A percentile compares a stretch with the other conserved stretches of the same genome.
Conservation (phyloP, 2,888 invertebrate species). For the Smittia aterrima region DNA sequence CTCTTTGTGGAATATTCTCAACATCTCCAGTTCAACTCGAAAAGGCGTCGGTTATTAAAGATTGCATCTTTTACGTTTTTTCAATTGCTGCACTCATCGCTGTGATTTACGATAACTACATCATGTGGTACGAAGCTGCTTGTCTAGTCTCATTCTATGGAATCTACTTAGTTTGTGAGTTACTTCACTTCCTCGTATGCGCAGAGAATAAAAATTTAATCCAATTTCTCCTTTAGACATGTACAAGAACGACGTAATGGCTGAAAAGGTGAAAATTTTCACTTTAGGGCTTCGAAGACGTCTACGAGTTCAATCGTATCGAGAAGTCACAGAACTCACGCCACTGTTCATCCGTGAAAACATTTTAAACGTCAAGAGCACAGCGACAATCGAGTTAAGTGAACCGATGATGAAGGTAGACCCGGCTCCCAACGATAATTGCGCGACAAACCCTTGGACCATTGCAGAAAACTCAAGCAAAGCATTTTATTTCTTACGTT, state of each 20-base stretch:
- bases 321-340: conserved; percentile 52
- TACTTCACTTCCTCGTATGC: too few species aligned
- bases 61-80: conserved; percentile 69
- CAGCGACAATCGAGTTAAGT: conserved; percentile 45
- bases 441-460: conserved; percentile 50
- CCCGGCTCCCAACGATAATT: conserved; percentile 34
- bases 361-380: conserved; percentile 44
- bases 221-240: conserved; percentile 56
- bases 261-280: conserved; percentile 56
- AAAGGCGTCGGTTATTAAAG: conserved; percentile 74
- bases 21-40: conserved; percentile 65
- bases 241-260: conserved; percentile 64
- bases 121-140: conserved; percentile 75
- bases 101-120: conserved; percentile 66
- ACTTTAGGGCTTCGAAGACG: conserved; percentile 59
- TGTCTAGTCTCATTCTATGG: conserved; percentile 68
- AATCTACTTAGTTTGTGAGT: conserved; percentile 68
- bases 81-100: conserved; percentile 69
- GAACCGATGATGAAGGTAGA: background rate
- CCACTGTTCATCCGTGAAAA: conserved; percentile 48
- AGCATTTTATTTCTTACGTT: conserved; percentile 62
- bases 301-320: conserved; percentile 48
- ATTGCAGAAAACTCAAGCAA: conserved; percentile 58
- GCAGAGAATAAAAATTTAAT: background rate
- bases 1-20: conserved; percentile 68